Base-by-base conservation (phyloP, 2,797 vertebrate species). In the Pipistrellus kuhlii region DNA sequence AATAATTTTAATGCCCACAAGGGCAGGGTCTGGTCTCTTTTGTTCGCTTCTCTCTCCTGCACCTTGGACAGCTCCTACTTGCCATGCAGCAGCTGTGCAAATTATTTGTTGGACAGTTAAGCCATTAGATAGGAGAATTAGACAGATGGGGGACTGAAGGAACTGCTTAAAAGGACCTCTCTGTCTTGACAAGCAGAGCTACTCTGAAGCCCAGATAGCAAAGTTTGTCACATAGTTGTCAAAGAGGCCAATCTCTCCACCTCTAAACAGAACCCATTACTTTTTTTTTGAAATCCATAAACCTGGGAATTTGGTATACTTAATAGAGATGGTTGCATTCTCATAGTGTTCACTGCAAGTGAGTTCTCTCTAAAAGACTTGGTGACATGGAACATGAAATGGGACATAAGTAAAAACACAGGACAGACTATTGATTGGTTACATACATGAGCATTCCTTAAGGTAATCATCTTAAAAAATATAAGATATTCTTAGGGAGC, bases 281-380 rank as follows among this genome's bases (percentile, higher is more conserved):
- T 86, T 35, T 69, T 44, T 62, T 62, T 59, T 62, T 64, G 5
- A 62, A 51, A 78, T 71, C 46, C 18, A 32, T 27, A 11, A 17
- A 41, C 6, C 14, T 88, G 30, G 9, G 13, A 32, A 0, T 68
- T 44, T 48, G 7, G 27, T 3, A 72, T 20, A 10, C 15, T 38
- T 32, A 20, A 3, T 3, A 68, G 27, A 72, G 10, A 69, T 73
- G 17, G 20, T 80, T 23, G 11, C 3, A 57, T 82, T 72, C 46
- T 53, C 41, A 25, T 2, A 64, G 32, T n/a, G 68, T 38, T 27
- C 55, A 27, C 6, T 51, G 5, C 1, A 73, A 82, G 6, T 35
- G 20, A 66, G 13, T 38, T 94, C 3, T 75, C 20, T 75, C 46
- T 80, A 35, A 90, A 85, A 46, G 23, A 71, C 25, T 57, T 85